Conservation (phyloP, 2,113 vertebrate species). For the Anas platyrhynchos region DNA sequence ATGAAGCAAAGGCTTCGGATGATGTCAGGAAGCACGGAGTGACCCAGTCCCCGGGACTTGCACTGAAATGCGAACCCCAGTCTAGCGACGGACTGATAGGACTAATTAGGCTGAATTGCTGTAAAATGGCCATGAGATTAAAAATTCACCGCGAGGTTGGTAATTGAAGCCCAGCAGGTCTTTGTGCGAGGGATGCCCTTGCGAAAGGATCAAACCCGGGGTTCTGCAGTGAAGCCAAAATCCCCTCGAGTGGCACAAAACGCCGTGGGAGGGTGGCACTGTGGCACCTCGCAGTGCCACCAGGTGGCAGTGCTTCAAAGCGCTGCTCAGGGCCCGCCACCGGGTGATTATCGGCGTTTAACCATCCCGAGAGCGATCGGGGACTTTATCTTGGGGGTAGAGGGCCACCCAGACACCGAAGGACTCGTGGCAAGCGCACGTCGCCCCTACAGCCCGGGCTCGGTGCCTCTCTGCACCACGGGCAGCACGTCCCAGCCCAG, state of each 20-base stretch:
- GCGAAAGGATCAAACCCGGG: neutral
- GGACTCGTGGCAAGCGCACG: neutral
- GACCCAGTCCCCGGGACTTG: neutral
- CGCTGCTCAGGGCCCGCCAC: rapidly evolving
- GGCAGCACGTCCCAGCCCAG: neutral
- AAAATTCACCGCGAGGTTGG: neutral
- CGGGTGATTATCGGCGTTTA: rapidly evolving
- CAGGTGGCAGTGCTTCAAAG: conserved; percentile 13
- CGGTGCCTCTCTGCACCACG: neutral
- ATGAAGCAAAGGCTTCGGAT: neutral
- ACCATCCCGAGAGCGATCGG: rapidly evolving
- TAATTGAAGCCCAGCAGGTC: neutral
- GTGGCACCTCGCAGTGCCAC: neutral
- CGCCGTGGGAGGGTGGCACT: neutral
- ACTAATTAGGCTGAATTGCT: neutral
- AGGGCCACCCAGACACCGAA: rapidly evolving
- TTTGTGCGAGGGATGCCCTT: neutral
- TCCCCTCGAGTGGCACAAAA: rapidly evolving
- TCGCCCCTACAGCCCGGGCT: neutral
- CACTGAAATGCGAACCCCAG: neutral
- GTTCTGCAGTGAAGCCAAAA: neutral
- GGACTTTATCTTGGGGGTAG: rapidly evolving
- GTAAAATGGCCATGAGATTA: neutral
- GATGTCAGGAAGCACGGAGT: neutral
- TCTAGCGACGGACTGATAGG: neutral